phyloP scores from a whole-genome alignment of 2,113 vertebrate genomes.

The Xiphias gladius region DNA sequence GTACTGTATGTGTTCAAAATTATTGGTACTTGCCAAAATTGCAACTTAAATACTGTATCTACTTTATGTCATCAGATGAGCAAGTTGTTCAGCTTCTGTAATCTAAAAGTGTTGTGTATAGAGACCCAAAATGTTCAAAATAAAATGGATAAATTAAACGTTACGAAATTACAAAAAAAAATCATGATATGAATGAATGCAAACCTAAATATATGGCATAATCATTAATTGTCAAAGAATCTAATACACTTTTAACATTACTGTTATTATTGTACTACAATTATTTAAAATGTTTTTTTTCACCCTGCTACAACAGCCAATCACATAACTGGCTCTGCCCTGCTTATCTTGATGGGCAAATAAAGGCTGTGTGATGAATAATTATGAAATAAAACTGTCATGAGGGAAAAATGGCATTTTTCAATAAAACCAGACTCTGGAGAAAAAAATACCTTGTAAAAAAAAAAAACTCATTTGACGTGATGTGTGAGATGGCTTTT shows the following conservation, averaged over 20 bases:
- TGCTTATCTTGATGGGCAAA: too few relatives aligned
- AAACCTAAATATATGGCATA: not conserved
- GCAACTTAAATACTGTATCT: not conserved
- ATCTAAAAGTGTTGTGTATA: not conserved
- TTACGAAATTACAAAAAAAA: not conserved
- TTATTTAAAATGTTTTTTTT: not conserved
- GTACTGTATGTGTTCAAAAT: not conserved
- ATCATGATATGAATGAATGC: not conserved
- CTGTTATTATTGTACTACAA: not conserved
- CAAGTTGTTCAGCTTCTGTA: not conserved
- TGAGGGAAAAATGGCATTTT: too few relatives aligned
- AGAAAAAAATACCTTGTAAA: too few relatives aligned
- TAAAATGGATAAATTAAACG: not conserved
- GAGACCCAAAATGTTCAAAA: not conserved
- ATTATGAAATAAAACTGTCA: too few relatives aligned
- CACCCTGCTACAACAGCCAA: not conserved
- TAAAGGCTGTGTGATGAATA: too few relatives aligned
- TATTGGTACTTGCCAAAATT: not conserved
- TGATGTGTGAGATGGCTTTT: too few relatives aligned
- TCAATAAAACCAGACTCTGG: too few relatives aligned
- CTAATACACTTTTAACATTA: not conserved
- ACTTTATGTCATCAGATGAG: not conserved
- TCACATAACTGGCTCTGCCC: not conserved
- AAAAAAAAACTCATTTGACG: too few relatives aligned
- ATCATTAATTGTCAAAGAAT: not conserved